Percentiles rank a stretch among this genome's conserved stretches.
These are phyloP conservation scores for Engraulis encrasicolus DNA, from an alignment of 2,113 vertebrate genomes.

Conservation along the genomic window DNA sequence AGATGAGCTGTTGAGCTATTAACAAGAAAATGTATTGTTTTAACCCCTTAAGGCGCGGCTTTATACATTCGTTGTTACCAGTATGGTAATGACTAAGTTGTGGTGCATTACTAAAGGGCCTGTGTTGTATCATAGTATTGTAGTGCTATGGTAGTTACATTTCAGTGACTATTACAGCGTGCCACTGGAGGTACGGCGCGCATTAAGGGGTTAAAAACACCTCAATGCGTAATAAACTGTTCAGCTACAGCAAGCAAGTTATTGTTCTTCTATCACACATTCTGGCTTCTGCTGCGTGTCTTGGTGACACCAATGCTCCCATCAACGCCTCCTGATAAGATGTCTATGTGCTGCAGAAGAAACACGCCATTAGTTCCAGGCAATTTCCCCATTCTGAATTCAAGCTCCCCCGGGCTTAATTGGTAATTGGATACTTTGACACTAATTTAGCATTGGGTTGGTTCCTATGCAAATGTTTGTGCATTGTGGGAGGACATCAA, in stretches of 20 bases:
- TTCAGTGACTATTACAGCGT: too few species aligned
- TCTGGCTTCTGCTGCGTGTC: neutral
- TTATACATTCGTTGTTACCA: too few species aligned
- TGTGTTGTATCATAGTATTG: too few species aligned
- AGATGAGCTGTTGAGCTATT: neutral
- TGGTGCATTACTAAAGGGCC: too few species aligned
- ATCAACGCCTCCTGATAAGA: conserved; percentile 11
- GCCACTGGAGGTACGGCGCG: too few species aligned
- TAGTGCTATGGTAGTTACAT: too few species aligned
- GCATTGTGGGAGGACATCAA: neutral
- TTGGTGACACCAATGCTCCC: neutral
- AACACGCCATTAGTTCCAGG: conserved; percentile 26
- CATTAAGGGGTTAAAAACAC: too few species aligned
- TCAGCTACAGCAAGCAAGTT: neutral
- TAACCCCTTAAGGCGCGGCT: too few species aligned
- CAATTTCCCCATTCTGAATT: conserved; percentile 39
- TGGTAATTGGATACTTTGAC: conserved; percentile 43
- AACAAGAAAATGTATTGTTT: neutral
- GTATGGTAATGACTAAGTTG: too few species aligned
- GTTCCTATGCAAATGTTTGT: conserved; percentile 19
- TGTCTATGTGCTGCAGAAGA: neutral
- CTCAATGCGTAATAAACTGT: neutral
- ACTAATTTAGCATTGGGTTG: conserved; percentile 28
- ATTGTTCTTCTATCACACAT: neutral
- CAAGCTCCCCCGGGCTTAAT: conserved; percentile 29